A percentile compares a stretch with the other conserved stretches of the same genome.
Conservation (phyloP, 2,797 vertebrate genomes). For the Argentina silus region DNA sequence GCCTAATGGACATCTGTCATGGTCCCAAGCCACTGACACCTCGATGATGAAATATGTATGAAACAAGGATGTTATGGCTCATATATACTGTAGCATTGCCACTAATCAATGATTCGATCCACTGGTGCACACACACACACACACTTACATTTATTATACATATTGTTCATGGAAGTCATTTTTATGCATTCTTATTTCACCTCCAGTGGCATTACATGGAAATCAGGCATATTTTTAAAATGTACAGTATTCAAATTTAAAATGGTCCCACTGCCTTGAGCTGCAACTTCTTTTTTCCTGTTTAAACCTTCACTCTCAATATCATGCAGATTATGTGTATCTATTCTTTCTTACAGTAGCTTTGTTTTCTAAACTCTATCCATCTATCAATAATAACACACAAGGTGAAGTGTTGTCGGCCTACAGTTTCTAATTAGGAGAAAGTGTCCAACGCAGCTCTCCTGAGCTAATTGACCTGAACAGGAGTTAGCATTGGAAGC, state of each 20-base stretch:
- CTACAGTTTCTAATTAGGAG: not conserved
- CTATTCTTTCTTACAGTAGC: slow-evolving; percentile 7
- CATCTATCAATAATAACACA: not conserved
- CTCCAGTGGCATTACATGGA: slow-evolving; percentile 59
- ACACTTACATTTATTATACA: slow-evolving; percentile 73
- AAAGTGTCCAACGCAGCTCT: slow-evolving; percentile 38
- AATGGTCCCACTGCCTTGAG: slow-evolving; percentile 62
- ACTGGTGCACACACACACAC: slow-evolving; percentile 18
- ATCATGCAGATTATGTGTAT: slow-evolving; percentile 41
- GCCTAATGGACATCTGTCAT: slow-evolving; percentile 83
- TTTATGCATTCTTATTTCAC: slow-evolving; percentile 71
- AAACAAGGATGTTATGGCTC: slow-evolving; percentile 69
- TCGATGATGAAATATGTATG: slow-evolving; percentile 81
- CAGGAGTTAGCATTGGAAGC: slow-evolving; percentile 76
- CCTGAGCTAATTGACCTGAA: slow-evolving; percentile 76
- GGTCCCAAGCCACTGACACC: slow-evolving; percentile 69
- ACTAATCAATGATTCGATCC: slow-evolving; percentile 79
- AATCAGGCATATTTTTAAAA: slow-evolving; percentile 48
- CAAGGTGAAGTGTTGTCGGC: not conserved
- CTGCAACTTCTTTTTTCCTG: slow-evolving; percentile 35
- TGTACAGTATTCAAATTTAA: slow-evolving; percentile 67
- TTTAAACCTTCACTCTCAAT: slow-evolving; percentile 44
- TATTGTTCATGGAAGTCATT: slow-evolving; percentile 73
- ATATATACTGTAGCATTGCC: slow-evolving; percentile 9
- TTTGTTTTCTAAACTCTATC: not conserved